A percentile compares a stretch with the other conserved stretches of the same genome.
Evolutionary conservation across 2,888 invertebrate species (phyloP).

Genomic region (Platycnemis pennipes): DNA sequence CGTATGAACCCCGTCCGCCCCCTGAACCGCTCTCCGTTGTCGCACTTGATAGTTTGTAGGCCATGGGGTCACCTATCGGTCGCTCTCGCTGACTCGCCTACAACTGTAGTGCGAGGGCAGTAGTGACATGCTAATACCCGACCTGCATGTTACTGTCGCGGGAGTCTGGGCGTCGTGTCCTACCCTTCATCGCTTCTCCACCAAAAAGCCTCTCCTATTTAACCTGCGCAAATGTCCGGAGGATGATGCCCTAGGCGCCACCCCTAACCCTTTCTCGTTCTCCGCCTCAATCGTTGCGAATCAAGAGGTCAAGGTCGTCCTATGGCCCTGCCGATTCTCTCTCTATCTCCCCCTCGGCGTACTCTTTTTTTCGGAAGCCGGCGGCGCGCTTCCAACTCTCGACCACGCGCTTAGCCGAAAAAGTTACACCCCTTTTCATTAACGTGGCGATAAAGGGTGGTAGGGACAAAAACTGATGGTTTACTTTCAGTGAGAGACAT

Average conservation of each 20-base stretch:
- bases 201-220: background rate
- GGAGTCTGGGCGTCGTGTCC: no score
- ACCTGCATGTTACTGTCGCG: background rate
- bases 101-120: slow-evolving; percentile 45
- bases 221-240: background rate
- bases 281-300: slow-evolving; percentile 5
- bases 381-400: background rate
- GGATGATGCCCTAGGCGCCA: background rate
- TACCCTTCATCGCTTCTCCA: background rate
- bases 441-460: background rate
- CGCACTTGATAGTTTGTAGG: background rate
- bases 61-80: slow-evolving; percentile 7
- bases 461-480: background rate
- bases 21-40: background rate
- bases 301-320: slow-evolving; percentile 38
- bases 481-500: no score
- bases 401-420: background rate
- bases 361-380: background rate
- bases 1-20: background rate
- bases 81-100: slow-evolving; percentile 13
- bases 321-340: background rate
- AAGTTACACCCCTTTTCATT: background rate
- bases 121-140: slow-evolving; percentile 47
- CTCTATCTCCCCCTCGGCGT: background rate
- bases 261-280: background rate